phyloP scores from a whole-genome alignment of 1,140 invertebrate genomes.

The Drosophila jambulina region DNA sequence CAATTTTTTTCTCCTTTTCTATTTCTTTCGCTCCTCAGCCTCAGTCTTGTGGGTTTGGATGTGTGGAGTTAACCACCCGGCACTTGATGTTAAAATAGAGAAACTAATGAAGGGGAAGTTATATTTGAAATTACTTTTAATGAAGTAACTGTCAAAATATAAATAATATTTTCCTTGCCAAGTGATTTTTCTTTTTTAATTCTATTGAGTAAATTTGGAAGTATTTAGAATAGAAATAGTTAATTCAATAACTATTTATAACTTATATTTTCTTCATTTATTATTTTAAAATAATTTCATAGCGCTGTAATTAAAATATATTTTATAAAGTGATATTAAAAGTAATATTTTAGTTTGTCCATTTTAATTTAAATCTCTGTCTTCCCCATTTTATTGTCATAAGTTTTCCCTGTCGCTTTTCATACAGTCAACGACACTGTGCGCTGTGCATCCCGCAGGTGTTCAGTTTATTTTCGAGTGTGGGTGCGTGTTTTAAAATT shows the following conservation, averaged over 20 bases:
- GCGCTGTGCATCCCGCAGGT: slow-evolving; percentile 42
- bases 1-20: slow-evolving; percentile 32
- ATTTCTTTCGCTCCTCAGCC: slow-evolving; percentile 9
- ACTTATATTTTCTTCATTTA: too few relatives aligned
- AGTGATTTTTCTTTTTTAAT: not conserved
- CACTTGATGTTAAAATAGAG: slow-evolving; percentile 18
- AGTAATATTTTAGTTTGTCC: not conserved
- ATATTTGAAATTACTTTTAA: not conserved
- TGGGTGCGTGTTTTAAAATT: slow-evolving; percentile 61
- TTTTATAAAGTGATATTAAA: not conserved
- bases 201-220: not conserved
- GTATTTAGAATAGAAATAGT: not conserved
- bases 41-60: slow-evolving; percentile 1
- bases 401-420: not conserved
- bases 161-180: too few relatives aligned
- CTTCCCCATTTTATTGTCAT: not conserved
- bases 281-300: not conserved
- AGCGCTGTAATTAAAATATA: not conserved
- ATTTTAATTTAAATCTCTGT: not conserved
- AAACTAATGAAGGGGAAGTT: slow-evolving; percentile 9
- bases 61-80: slow-evolving; percentile 43
- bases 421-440: slow-evolving; percentile 38
- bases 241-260: not conserved
- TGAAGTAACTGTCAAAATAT: not conserved
- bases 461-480: slow-evolving; percentile 41